phyloP scores from a whole-genome alignment of 2,797 vertebrate species.

The Myotis myotis region DNA sequence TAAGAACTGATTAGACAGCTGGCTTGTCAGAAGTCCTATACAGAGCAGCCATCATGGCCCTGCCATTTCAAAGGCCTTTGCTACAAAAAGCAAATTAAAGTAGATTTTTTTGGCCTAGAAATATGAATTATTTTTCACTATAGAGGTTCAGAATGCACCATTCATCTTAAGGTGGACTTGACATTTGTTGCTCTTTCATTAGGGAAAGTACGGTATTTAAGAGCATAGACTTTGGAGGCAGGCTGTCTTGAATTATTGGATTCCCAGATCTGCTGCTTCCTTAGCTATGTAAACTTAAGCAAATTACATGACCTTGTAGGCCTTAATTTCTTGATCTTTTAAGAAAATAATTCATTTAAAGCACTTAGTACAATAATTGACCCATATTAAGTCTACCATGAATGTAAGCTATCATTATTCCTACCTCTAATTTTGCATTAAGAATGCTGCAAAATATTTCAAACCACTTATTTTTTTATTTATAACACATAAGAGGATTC shows the following conservation, averaged over 20 bases:
- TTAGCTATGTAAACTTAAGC: slow-evolving; percentile 52
- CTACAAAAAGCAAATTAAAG: slow-evolving; percentile 43
- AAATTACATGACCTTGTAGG: slow-evolving; percentile 47
- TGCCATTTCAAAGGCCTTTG: slow-evolving; percentile 18
- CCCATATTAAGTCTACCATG: slow-evolving; percentile 20
- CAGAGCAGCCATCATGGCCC: not conserved
- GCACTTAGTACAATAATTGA: slow-evolving; percentile 45
- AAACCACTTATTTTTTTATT: slow-evolving; percentile 32
- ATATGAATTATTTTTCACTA: not conserved
- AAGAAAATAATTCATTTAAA: slow-evolving; percentile 56
- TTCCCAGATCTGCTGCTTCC: slow-evolving; percentile 56
- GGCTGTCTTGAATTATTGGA: slow-evolving; percentile 56
- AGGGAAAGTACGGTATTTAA: slow-evolving; percentile 33
- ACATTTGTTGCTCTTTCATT: slow-evolving; percentile 60
- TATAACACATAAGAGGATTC: not conserved
- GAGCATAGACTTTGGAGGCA: slow-evolving; percentile 60
- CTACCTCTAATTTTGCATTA: slow-evolving; percentile 35
- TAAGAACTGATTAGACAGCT: not conserved
- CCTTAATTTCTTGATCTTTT: slow-evolving; percentile 39
- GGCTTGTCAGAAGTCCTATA: not conserved
- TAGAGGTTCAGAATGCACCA: not conserved
- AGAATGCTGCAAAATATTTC: slow-evolving; percentile 24
- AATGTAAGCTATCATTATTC: slow-evolving; percentile 54
- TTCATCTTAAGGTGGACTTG: slow-evolving; percentile 37
- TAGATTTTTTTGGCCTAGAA: slow-evolving; percentile 13